A percentile compares a stretch with the other conserved stretches of the same genome.
Evolutionary conservation across 2,113 vertebrate species (phyloP).

Genomic region (Sisor rabdophorus): DNA sequence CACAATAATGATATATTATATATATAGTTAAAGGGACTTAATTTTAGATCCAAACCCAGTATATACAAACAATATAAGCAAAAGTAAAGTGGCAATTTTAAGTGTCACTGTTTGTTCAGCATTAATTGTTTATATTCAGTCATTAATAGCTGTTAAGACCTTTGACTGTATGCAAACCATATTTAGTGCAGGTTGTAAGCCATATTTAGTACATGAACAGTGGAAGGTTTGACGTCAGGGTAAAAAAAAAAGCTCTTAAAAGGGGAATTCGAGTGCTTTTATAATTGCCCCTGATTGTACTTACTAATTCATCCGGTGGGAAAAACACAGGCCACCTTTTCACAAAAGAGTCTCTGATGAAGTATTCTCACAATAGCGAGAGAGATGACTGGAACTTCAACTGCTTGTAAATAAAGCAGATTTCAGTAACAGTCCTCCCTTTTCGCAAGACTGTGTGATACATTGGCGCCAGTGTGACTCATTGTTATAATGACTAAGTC

Average conservation of each 20-base stretch:
- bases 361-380: not conserved
- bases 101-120: no score
- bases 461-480: not conserved
- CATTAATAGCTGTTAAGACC: not conserved
- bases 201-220: constrained; percentile 30
- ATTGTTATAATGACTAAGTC: not conserved
- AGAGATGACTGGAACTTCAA: not conserved
- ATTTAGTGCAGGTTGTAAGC: constrained; percentile 2
- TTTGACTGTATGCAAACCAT: not conserved
- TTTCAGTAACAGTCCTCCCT: not conserved
- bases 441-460: not conserved
- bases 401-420: not conserved
- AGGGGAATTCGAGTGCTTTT: constrained; percentile 4
- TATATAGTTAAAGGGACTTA: no score
- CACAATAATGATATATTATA: no score
- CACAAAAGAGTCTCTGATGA: constrained; percentile 14
- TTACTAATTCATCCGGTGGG: constrained; percentile 13
- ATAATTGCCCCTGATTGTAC: constrained; percentile 40
- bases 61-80: no score
- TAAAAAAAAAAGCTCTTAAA: not conserved
- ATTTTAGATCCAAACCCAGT: no score
- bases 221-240: constrained; percentile 35
- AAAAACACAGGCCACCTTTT: not conserved
- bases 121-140: not conserved
- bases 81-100: no score